Conservation (phyloP, 1,140 invertebrate species). For the Drosophila leontia region DNA sequence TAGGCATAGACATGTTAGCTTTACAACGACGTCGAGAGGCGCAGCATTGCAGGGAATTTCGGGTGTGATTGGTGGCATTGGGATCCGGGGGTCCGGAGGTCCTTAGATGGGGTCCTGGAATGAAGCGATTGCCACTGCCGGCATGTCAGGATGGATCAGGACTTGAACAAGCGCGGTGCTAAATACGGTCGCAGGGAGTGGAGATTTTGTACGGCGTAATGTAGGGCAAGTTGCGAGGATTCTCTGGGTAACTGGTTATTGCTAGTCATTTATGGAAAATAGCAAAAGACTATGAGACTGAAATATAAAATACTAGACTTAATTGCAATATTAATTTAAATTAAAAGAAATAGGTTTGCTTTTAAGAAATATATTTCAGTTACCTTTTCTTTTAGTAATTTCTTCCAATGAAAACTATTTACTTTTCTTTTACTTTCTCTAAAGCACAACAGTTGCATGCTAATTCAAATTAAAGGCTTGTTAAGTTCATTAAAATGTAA, state of each 20-base stretch:
- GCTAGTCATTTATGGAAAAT: neutral
- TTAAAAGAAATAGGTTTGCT: neutral
- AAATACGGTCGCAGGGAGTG: neutral
- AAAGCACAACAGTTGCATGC: neutral
- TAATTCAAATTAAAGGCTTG: constrained; percentile 4
- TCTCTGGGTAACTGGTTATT: neutral
- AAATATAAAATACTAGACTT: neutral
- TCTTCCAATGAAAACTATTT: neutral
- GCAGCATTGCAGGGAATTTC: constrained; percentile 29
- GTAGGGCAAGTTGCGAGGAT: neutral
- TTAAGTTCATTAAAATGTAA: constrained; percentile 18
- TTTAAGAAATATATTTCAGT: neutral
- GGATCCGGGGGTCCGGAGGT: neutral
- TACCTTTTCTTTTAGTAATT: neutral
- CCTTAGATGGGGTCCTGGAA: constrained; percentile 22
- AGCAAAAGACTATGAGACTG: neutral
- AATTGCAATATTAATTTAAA: neutral
- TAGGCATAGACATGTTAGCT: constrained; percentile 68
- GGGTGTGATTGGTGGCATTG: constrained; percentile 18
- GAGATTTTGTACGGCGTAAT: constrained; percentile 1
- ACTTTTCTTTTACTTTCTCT: neutral
- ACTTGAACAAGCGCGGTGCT: constrained; percentile 14
- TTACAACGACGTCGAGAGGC: constrained; percentile 37
- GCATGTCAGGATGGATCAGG: constrained; percentile 37
- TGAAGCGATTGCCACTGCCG: constrained; percentile 46